Evolutionary conservation across 2,113 vertebrate genomes (phyloP).

Genomic region (Malaclemys terrapin): DNA sequence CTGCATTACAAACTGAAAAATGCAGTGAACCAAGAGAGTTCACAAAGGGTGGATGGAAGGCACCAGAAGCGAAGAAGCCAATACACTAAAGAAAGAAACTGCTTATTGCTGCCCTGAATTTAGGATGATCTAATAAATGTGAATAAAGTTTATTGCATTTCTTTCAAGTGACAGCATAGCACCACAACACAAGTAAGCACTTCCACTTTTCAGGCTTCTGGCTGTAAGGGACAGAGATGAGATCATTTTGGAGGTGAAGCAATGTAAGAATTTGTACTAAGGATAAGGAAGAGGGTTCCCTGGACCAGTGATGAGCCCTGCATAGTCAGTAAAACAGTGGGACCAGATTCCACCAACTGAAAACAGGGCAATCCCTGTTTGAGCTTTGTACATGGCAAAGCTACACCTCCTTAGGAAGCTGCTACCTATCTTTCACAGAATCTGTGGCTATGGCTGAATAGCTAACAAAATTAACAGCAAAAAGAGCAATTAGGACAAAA

Average conservation of each 20-base stretch:
- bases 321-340: neutral
- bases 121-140: conserved; percentile 14
- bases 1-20: neutral
- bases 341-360: neutral
- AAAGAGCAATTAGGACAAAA: neutral
- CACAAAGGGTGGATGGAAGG: neutral
- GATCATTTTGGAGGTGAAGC: neutral
- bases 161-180: neutral
- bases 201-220: neutral
- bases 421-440: neutral
- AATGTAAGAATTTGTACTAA: neutral
- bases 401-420: neutral
- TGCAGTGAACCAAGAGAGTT: neutral
- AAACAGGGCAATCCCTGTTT: neutral
- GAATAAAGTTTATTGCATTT: neutral
- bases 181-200: neutral
- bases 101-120: neutral
- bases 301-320: neutral
- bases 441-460: neutral
- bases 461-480: neutral
- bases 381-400: neutral
- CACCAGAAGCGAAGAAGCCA: neutral
- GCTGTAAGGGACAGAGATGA: neutral
- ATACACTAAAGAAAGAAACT: neutral
- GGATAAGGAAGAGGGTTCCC: neutral